Base-by-base conservation (phyloP, 92 coral and sea anemone genomes). In the Epizoanthus illoricatus region DNA sequence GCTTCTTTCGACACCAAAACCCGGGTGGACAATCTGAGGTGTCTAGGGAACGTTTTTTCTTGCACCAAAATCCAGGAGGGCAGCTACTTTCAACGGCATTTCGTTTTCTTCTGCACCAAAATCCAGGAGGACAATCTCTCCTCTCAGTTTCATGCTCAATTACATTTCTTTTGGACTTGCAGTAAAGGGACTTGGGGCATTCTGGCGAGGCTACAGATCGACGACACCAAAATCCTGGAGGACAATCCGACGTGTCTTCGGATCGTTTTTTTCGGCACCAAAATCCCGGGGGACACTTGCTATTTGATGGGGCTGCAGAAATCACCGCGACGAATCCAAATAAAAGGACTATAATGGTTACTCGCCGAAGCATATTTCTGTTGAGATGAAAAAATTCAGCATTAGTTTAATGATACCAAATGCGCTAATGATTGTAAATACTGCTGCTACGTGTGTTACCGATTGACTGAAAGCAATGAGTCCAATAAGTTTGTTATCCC, bases 161-260 rank as follows among this genome's bases (percentile, higher is more conserved):
- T 0, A 93, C 94, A 16, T 79, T 72, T 61, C 85, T 85, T 20
- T 90, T 74, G 71, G 87, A 83, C 12, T 89, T 86, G 92, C 97
- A 92, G 94, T 93, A 92, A 24, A 90, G 89, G n/a, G 92, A 89
- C 5, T 87, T 79, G 2, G 97, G 94, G 8, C 97, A 92, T 54
- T 19, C 87, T 33, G 58, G 75, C 13, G 60, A 43, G 4, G 42
- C 7, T 5, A 63, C 71, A 3, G 82, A 78, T 36, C 90, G 60
- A 36, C 65, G 78, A 83, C 97, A 92, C 86, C 84, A 56, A 59
- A 79, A 90, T 10, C 90, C 91, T 5, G 65, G 40, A 15, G 91
- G 93, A n/a, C 97, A 92, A 2, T 73, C 76, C 2, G 68, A 41
- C 49, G 73, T 42, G 67, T 90, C 93, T 21, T 80, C 68, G 28